phyloP scores from a whole-genome alignment of 2,888 invertebrate species.

The Leptothorax acervorum region DNA sequence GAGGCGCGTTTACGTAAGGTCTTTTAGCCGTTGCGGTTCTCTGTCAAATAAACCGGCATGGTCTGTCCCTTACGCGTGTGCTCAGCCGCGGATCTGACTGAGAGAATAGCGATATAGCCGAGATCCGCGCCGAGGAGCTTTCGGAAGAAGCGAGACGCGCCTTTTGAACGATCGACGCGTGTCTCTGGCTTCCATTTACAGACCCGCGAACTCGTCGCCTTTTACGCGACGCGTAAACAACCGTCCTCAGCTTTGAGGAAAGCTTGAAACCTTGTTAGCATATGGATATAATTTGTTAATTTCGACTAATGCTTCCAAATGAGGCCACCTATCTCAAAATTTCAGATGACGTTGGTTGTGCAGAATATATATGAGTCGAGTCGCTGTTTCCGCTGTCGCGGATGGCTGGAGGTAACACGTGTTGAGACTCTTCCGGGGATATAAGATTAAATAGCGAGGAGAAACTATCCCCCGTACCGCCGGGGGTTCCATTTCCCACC shows the following conservation, averaged over 20 bases:
- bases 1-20: slow-evolving; percentile 67
- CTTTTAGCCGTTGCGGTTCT: slow-evolving; percentile 56
- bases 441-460: slow-evolving; percentile 25
- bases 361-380: not conserved
- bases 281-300: too few species aligned
- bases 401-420: not conserved
- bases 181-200: not conserved
- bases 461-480: not conserved
- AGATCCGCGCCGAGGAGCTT: not conserved
- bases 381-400: not conserved
- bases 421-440: slow-evolving; percentile 12
- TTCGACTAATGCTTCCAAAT: not conserved
- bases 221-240: not conserved
- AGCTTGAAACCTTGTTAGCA: not conserved
- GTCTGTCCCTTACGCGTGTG: slow-evolving; percentile 64
- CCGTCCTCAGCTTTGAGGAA: not conserved
- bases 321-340: not conserved
- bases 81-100: slow-evolving; percentile 49
- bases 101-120: not conserved
- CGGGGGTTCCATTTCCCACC: not conserved
- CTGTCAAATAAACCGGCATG: slow-evolving; percentile 70
- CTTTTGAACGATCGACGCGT: not conserved
- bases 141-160: not conserved
- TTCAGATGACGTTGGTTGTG: not conserved
- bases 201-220: not conserved